Evolutionary conservation across 2,797 vertebrate species (phyloP), one percentile per base, ranked within the genome.

Genomic region (Chelon auratus): DNA sequence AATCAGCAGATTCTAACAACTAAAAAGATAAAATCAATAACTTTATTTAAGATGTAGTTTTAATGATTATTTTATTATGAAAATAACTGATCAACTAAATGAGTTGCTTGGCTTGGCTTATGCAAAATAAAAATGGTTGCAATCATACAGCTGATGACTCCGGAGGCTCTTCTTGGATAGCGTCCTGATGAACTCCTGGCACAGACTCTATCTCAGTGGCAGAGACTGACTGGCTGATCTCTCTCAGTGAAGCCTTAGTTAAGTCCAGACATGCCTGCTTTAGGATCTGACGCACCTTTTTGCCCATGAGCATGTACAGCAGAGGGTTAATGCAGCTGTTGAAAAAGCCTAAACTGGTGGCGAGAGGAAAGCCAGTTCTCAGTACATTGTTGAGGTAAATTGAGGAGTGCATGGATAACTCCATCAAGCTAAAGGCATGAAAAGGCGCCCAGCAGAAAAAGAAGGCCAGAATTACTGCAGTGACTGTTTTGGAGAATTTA

Each of bases 261-360:
- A 97, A 89, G 56, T 96, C 94, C 13, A 97, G 91, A 71, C 96
- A 94, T 0, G 96, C 95, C 9, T 69, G 92, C 79, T 89, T 95
- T 15, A 98, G 88, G 61, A 95, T 94, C 3, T 52, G 86, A 37
- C 96, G 94, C 75, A 97, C 95, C 75, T 94, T 97, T 78, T 96
- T 97, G 75, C 95, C 95, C 15, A 98, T 90, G 17, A 99, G 93
- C 75, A 98, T 95, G 0, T 99, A 99, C 40, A 99, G 95, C 70
- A 99, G 87, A 2, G 98, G 98, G 87, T 99, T 99, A 72, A 99
- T 87, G 71, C 97, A 99, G 73, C 98, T 99, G 87, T 99, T 98
- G 81, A 99, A 96, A 89, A 99, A 98, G 3, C 95, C 97, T 66
- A 99, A 86, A 33, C 96, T 96, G 4, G 95, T 97, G 68, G 95